Base-by-base conservation (phyloP, 2,888 invertebrate genomes). In the Noctua janthina region DNA sequence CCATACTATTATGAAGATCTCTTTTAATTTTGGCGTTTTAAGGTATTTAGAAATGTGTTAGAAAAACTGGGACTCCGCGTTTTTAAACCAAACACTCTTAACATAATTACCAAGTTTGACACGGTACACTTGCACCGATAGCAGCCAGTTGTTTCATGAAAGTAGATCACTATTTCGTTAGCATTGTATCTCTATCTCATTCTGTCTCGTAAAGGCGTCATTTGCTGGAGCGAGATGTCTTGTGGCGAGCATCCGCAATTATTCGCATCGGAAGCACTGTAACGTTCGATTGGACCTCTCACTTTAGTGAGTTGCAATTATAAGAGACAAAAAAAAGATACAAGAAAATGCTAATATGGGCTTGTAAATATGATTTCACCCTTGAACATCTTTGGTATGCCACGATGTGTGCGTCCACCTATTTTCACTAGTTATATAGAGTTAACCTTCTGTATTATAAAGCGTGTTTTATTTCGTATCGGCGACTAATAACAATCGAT, bases 401-500 rank as follows among this genome's bases (percentile, higher is more conserved):
- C n/a, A 23, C 23, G 3, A 23, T 4, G 10, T 23, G n/a, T 59
- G n/a, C 13, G 13, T n/a, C 7, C 62, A 6, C 15, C 29, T 0
- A 2, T 23, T n/a, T 43, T 43, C 15, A n/a, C 15, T 15, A 15
- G 23, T n/a, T 46, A 15, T 15, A 3, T 8, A 10, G 17, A 81
- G 54, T 81, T 39, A 1, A 56, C 81, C 73, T 79, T 79, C 81
- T 81, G 46, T 2, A 15, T 49, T 10, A 35, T 8, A 8, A 39
- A 7, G 29, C 54, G 5, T 35, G 15, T 7, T 56, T 39, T 54
- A 77, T 43, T 68, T 11, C 68, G 73, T 82, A 79, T 81, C 83
- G 82, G 64, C 79, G 64, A 49, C 79, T 76, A 77, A 81, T 79
- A 81, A 74, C 82, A 83, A 89, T 89, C 89, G 82, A 89, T 89